These are phyloP conservation scores for Lathronympha strigana DNA, from an alignment of 2,888 invertebrate genomes.

Conservation along the genomic window DNA sequence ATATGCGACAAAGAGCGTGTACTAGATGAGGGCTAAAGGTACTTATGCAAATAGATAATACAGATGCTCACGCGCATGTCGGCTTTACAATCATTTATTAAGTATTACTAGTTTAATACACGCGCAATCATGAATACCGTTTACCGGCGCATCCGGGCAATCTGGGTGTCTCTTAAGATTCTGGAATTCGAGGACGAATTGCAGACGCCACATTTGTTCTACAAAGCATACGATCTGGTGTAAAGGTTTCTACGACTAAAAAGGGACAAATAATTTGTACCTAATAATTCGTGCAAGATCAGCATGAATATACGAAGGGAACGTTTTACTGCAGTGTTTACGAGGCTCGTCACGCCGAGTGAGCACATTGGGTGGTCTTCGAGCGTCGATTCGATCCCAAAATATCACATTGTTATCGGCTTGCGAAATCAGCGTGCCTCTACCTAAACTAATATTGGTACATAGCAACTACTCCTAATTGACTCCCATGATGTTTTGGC, in stretches of 20 bases:
- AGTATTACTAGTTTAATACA: too few species aligned
- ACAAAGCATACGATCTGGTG: too few species aligned
- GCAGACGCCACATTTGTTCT: too few species aligned
- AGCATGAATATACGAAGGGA: neutral
- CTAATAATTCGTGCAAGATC: neutral
- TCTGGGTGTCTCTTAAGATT: too few species aligned
- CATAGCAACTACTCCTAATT: neutral
- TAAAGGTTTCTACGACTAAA: neutral
- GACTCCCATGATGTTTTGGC: neutral
- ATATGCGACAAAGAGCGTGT: neutral
- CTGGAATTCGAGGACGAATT: too few species aligned
- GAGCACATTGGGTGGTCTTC: slow-evolving; percentile 16
- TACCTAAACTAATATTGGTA: neutral
- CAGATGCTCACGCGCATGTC: too few species aligned
- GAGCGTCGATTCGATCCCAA: slow-evolving; percentile 20
- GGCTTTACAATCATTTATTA: too few species aligned
- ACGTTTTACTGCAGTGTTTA: slow-evolving; percentile 31
- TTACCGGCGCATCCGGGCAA: too few species aligned
- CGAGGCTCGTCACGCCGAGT: slow-evolving; percentile 14
- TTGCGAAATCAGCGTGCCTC: neutral
- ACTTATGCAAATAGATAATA: too few species aligned
- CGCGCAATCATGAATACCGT: too few species aligned
- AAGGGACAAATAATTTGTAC: neutral
- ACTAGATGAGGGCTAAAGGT: too few species aligned
- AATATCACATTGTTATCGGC: slow-evolving; percentile 34